Base-by-base conservation (phyloP, 2,797 vertebrate species). In the Momotus momota region DNA sequence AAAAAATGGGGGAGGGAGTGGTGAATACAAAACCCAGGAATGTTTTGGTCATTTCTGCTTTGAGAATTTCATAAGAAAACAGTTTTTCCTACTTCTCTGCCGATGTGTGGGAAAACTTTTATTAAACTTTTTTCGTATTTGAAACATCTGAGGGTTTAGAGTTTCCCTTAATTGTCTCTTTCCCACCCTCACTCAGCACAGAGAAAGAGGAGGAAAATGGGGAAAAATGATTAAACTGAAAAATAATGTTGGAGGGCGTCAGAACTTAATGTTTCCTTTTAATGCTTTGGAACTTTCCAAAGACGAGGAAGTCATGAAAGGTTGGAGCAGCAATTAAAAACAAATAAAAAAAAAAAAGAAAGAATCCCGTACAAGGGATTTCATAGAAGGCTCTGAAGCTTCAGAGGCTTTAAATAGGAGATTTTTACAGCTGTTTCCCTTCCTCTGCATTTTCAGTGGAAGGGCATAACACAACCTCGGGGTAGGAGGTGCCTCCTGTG, bases 121-220 rank as follows among this genome's bases (percentile, higher is more conserved):
- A 91, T 81, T 81, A 81, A 92, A 80, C 83, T 94, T 95, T 90
- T 60, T 96, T 95, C 52, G 7, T 88, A 91, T 95, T 95, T 86
- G 88, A 93, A 92, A 96, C 82, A 88, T 88, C 94, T 88, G 88
- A 94, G 93, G 40, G 93, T 85, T 96, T 81, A 85, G 74, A 87
- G 45, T 96, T 97, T 97, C 97, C 96, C 94, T 95, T 90, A 91
- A 97, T 96, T 94, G 96, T 96, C 94, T 97, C 94, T 95, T 97
- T 97, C 88, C 97, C 95, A 97, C 96, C 94, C 91, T 96, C 94
- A 93, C 72, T 94, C 88, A 71, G 65, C 61, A 65, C 61, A 85
- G 86, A 91, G 79, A 95, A 96, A 91, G 90, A 88, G 54, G 86
- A 92, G 61, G 88, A 94, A 95, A 92, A 91, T 69, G 84, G 88